Evolutionary conservation across 2,113 vertebrate species (phyloP).

Genomic region (Myiagra hebetior): DNA sequence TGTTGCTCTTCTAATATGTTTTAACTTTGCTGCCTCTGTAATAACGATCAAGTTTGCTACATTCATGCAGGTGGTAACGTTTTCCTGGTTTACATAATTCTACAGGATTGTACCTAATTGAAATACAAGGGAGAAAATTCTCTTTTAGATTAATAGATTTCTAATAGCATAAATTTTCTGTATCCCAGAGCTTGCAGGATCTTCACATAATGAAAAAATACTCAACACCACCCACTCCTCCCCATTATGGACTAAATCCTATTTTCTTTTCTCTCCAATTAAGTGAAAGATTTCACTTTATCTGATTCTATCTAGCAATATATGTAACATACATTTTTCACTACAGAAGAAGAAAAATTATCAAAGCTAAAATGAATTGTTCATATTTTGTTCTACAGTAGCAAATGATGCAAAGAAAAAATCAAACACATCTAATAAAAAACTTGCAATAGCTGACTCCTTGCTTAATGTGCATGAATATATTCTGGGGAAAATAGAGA

Average conservation of each 20-base stretch:
- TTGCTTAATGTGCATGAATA: not conserved
- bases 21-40: slow-evolving; percentile 26
- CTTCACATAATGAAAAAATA: not conserved
- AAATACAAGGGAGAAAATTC: slow-evolving; percentile 28
- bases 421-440: not conserved
- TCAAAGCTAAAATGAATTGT: not conserved
- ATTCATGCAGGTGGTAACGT: slow-evolving; percentile 42
- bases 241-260: not conserved
- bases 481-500: not conserved
- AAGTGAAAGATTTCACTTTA: not conserved
- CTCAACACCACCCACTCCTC: not conserved
- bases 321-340: not conserved
- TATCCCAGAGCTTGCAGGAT: not conserved
- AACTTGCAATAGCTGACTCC: not conserved
- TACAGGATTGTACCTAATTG: not conserved
- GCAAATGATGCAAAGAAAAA: not conserved
- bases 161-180: not conserved
- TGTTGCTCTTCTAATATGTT: slow-evolving; percentile 15
- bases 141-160: slow-evolving; percentile 20
- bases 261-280: not conserved
- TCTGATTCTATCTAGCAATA: not conserved
- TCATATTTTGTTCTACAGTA: not conserved
- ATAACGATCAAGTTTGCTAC: slow-evolving; percentile 20
- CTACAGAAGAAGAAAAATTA: not conserved
- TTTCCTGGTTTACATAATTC: slow-evolving; percentile 47